Conservation (phyloP, 2,888 invertebrate genomes). For the Andricus quercusramuli region DNA sequence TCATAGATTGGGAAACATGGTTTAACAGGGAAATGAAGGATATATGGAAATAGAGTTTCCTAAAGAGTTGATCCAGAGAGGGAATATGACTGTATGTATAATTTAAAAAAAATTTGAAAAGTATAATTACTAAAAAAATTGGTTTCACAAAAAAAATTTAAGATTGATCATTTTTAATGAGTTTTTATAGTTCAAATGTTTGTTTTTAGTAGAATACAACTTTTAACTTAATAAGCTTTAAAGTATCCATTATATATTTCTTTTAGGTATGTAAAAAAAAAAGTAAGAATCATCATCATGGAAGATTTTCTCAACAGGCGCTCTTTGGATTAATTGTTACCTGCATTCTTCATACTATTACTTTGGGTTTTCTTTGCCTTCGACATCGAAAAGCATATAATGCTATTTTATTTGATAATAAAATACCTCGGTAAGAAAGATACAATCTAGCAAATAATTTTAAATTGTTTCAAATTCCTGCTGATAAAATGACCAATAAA, state of each 20-base stretch:
- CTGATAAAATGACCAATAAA: neutral
- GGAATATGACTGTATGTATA: conserved; percentile 44
- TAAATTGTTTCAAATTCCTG: neutral
- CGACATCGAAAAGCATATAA: conserved; percentile 7
- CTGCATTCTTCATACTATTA: conserved; percentile 10
- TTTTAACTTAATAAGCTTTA: too few species aligned
- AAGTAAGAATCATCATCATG: too few species aligned
- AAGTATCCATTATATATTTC: too few species aligned
- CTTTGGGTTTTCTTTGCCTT: neutral
- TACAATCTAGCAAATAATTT: neutral
- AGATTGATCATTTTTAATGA: too few species aligned
- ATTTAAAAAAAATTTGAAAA: neutral
- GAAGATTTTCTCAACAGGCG: neutral
- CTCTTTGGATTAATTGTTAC: conserved; percentile 44
- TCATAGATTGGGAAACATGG: too few species aligned
- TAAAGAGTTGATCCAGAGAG: conserved; percentile 33
- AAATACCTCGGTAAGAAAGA: neutral
- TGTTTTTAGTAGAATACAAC: too few species aligned
- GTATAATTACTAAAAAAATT: too few species aligned
- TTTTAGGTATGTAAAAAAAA: too few species aligned
- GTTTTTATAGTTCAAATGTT: too few species aligned
- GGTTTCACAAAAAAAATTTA: too few species aligned
- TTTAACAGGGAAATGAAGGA: conserved; percentile 58
- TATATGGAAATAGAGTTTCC: conserved; percentile 46
- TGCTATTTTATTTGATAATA: conserved; percentile 20